Evolutionary conservation across 2,113 vertebrate genomes (phyloP), one percentile per base, ranked within the genome.

Genomic region (Arizona elegans): DNA sequence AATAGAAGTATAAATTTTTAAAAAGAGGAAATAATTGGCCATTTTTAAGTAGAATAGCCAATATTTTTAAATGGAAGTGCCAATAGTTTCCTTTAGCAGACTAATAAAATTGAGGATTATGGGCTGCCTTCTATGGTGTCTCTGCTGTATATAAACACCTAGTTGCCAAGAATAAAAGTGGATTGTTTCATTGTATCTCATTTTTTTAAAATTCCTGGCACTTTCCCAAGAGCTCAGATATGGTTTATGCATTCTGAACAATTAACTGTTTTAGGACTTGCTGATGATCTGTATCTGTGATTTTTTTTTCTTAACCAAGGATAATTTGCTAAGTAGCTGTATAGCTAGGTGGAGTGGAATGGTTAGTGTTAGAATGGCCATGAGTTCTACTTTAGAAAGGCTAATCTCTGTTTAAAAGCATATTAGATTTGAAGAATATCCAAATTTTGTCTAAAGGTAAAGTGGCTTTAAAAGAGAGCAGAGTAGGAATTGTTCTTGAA

Each of bases 71-170:
- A 88, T 17, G 91, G 59, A 86, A 93, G 54, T 13, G 47, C 56
- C 13, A 4, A 87, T 92, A 92, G 65, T 88, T 96, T 65, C 75
- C 89, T 92, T 95, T 92, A 96, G 90, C 0, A 1, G 13, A 53
- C 81, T 2, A 65, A 24, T 62, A 52, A 95, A 89, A 95, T 92
- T 93, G 95, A 95, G 0, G 0, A 10, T 92, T 96, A 96, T 97
- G 89, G 95, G 96, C 96, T 5, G 0, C 26, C 9, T 52, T 85
- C 93, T 53, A 0, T 0, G 94, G 95, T 92, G 94, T 94, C 90
- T 94, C 95, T 33, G 91, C 96, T 90, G 92, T 93, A 92, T 2
- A 0, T 29, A 53, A 91, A 24, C 88, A 93, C 87, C 90, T 62
- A 87, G 29, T 0, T 0, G 95, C 94, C 89, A 2, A 0, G 0